phyloP scores from a whole-genome alignment of 1,140 invertebrate genomes.

The Hormaphis cornu region DNA sequence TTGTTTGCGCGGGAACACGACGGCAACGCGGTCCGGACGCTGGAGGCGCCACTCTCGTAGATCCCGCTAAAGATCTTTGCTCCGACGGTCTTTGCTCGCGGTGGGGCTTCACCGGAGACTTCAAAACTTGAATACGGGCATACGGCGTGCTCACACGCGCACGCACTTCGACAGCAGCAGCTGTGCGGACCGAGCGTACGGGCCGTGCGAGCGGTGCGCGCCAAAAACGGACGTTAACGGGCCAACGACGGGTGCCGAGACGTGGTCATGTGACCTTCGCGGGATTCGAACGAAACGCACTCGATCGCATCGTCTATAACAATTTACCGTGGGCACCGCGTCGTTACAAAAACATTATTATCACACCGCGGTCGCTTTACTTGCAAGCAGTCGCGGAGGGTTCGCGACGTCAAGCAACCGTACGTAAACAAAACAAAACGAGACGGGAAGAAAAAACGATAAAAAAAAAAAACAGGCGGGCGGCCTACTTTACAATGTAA shows the following conservation, averaged over 20 bases:
- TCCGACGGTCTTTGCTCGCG: too few relatives aligned
- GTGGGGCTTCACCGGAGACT: too few relatives aligned
- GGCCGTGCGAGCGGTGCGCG: too few relatives aligned
- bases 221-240: constrained; percentile 21
- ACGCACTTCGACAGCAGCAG: too few relatives aligned
- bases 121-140: not conserved
- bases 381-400: constrained; percentile 14
- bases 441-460: constrained; percentile 16
- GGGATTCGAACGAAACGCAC: not conserved
- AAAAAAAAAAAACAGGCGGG: constrained; percentile 6
- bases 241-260: constrained; percentile 13
- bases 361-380: constrained; percentile 1
- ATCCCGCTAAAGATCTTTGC: too few relatives aligned
- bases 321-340: not conserved
- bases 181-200: too few relatives aligned
- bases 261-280: constrained; percentile 26
- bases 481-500: not conserved
- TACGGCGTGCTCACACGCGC: too few relatives aligned
- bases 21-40: too few relatives aligned
- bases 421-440: constrained; percentile 26
- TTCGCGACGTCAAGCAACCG: not conserved
- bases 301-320: constrained; percentile 9
- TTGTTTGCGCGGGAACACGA: too few relatives aligned
- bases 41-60: too few relatives aligned
- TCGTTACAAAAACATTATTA: constrained; percentile 29